A percentile compares a stretch with the other conserved stretches of the same genome.
Conservation (phyloP, 2,888 invertebrate species). For the Lithophane socia region DNA sequence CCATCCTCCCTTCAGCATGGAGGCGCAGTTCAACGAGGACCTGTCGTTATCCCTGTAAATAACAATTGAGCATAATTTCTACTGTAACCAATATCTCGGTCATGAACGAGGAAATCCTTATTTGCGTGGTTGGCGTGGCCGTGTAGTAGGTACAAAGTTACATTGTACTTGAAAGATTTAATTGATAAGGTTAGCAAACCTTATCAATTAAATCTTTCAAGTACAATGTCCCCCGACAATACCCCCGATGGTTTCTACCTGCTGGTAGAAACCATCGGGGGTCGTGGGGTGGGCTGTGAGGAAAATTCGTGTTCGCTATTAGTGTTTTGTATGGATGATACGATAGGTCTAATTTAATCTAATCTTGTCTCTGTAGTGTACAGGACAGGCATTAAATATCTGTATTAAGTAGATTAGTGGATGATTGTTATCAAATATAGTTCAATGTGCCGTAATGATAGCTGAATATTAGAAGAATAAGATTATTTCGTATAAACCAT, state of each 20-base stretch:
- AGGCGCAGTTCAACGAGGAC: constrained; percentile 97
- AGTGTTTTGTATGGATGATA: neutral
- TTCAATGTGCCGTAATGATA: neutral
- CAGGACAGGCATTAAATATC: neutral
- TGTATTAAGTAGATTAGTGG: neutral
- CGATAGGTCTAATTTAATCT: too few relatives aligned
- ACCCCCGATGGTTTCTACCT: too few relatives aligned
- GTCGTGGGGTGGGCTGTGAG: neutral
- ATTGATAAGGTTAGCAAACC: neutral
- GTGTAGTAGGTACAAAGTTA: neutral
- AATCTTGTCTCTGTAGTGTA: neutral
- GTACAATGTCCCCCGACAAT: too few relatives aligned
- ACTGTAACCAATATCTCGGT: neutral
- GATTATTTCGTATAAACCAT: neutral
- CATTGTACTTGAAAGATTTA: constrained; percentile 10
- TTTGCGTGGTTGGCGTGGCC: neutral
- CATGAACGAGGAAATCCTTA: neutral
- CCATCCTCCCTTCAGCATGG: constrained; percentile 98
- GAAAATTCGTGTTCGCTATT: neutral
- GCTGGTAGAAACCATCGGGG: neutral
- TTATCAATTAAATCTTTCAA: too few relatives aligned
- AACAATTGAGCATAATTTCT: constrained; percentile 17
- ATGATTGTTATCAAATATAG: neutral
- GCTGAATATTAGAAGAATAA: neutral
- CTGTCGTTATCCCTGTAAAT: constrained; percentile 95